A percentile compares a stretch with the other conserved stretches of the same genome.
These are phyloP conservation scores for Corythornis cristatus DNA, from an alignment of 2,113 vertebrate genomes.

Conservation along the genomic window DNA sequence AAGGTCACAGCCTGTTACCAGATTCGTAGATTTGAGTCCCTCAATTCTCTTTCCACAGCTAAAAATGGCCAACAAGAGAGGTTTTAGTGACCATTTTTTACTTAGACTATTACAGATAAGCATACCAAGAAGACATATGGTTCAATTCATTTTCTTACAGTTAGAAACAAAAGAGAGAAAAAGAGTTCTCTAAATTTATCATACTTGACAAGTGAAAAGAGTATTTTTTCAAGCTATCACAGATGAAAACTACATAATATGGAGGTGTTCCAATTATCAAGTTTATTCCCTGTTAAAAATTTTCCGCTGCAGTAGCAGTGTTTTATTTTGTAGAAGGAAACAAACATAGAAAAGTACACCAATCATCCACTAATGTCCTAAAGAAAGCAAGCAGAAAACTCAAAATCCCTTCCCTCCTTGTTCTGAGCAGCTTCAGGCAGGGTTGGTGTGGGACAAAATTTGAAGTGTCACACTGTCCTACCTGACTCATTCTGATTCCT, in stretches of 20 bases:
- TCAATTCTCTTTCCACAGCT: not conserved
- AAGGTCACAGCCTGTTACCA: not conserved
- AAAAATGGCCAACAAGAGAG: not conserved
- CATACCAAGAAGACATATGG: not conserved
- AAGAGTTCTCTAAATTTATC: not conserved
- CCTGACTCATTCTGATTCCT: not conserved
- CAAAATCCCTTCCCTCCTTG: not conserved
- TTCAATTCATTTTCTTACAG: not conserved
- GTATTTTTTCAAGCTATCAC: not conserved
- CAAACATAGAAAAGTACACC: not conserved
- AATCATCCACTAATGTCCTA: not conserved
- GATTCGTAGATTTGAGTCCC: not conserved
- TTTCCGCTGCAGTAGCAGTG: not conserved
- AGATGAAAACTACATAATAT: not conserved
- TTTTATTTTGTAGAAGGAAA: not conserved
- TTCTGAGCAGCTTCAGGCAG: not conserved
- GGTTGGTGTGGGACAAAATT: accelerated
- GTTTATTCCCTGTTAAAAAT: not conserved
- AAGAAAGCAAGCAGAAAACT: not conserved
- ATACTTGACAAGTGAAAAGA: not conserved
- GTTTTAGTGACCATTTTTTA: constrained; percentile 1
- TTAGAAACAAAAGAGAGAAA: not conserved
- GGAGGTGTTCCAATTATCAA: not conserved
- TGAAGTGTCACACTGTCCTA: not conserved
- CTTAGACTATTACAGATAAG: not conserved